phyloP scores from a whole-genome alignment of 35 echinoderm and acorn worm genomes.

The Ophioderma brevispina region DNA sequence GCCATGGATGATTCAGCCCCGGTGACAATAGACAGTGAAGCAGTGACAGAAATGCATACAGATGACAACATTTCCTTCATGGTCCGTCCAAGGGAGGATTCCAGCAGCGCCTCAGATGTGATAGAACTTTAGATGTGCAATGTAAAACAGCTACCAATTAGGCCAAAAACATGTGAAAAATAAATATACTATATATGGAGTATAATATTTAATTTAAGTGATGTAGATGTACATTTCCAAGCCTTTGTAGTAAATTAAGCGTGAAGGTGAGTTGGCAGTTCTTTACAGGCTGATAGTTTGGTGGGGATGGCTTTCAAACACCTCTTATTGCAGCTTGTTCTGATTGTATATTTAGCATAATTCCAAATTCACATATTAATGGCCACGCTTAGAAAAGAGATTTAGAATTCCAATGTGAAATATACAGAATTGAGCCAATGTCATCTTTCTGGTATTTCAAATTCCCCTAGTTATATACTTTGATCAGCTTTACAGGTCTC shows the following conservation, averaged over 20 bases:
- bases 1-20: not conserved
- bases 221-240: not conserved
- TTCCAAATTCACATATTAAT: too few relatives aligned
- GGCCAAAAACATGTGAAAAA: not conserved
- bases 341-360: too few relatives aligned
- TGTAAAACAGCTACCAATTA: not conserved
- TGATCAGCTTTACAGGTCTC: too few relatives aligned
- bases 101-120: not conserved
- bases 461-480: too few relatives aligned
- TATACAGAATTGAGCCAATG: too few relatives aligned
- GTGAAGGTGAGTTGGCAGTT: not conserved
- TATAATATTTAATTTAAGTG: slow-evolving; percentile 7
- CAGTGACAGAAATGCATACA: not conserved
- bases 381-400: too few relatives aligned
- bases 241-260: slow-evolving; percentile 7
- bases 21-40: not conserved
- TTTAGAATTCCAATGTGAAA: too few relatives aligned
- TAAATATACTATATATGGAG: not conserved
- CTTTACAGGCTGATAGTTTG: too few relatives aligned
- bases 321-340: too few relatives aligned
- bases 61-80: not conserved
- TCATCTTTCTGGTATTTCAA: too few relatives aligned
- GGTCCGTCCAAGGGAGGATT: not conserved
- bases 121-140: slow-evolving; percentile 5
- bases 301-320: too few relatives aligned